These are phyloP conservation scores for Hemichromis elongatus DNA, from an alignment of 2,113 vertebrate genomes.

Conservation along the genomic window DNA sequence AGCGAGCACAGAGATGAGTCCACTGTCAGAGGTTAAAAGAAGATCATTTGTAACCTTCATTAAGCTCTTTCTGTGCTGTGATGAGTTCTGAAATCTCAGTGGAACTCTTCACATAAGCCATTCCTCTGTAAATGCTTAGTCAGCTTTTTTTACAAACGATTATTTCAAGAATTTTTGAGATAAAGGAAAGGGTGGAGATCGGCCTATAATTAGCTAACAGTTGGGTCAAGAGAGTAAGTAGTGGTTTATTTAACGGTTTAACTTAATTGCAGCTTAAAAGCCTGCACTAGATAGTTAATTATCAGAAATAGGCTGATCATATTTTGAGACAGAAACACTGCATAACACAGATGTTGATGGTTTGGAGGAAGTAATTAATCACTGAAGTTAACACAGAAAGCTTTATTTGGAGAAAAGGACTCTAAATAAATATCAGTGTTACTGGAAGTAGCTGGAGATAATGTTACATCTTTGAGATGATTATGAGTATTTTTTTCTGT, in stretches of 20 bases:
- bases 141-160: rapidly evolving
- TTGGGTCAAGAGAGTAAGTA: background rate
- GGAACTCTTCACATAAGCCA: background rate
- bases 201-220: background rate
- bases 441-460: background rate
- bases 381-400: background rate
- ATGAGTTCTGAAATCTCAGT: background rate
- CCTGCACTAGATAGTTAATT: background rate
- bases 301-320: background rate
- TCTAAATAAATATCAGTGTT: background rate
- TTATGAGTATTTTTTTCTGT: background rate
- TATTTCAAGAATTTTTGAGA: background rate
- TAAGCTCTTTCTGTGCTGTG: background rate
- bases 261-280: background rate
- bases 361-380: background rate
- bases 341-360: background rate
- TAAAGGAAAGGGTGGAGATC: background rate
- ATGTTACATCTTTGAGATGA: background rate
- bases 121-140: background rate
- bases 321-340: background rate
- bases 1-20: background rate
- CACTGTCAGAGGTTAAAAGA: background rate
- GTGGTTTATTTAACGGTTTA: background rate
- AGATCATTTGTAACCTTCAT: background rate
- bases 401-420: too few relatives aligned